Conservation (phyloP, 2,797 vertebrate genomes). For the Falco cherrug region DNA sequence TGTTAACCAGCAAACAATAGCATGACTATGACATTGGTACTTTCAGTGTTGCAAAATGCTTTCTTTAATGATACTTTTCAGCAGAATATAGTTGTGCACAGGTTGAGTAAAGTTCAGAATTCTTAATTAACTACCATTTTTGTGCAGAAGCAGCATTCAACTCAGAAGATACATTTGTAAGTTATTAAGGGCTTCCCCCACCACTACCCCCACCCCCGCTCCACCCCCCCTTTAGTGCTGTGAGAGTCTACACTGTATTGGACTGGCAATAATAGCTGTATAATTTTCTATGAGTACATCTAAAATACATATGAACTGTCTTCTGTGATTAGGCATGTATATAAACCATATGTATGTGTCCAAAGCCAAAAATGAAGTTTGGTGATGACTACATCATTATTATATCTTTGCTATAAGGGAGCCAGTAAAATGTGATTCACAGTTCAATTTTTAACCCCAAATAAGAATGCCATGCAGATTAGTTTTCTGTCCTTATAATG, state of each 20-base stretch:
- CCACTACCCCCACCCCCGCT: rapidly evolving
- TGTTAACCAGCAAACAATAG: background rate
- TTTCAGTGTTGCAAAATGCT: background rate
- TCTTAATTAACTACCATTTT: background rate
- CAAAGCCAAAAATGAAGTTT: background rate
- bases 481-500: background rate
- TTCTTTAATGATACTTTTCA: background rate
- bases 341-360: background rate
- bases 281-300: background rate
- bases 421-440: background rate
- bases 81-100: background rate
- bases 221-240: background rate
- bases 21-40: background rate
- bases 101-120: background rate
- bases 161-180: background rate
- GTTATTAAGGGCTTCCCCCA: background rate
- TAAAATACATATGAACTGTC: background rate
- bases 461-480: background rate
- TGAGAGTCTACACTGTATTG: background rate
- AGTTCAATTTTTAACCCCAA: background rate
- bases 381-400: background rate
- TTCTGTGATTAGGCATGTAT: background rate
- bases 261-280: background rate
- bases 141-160: background rate
- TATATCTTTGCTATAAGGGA: background rate